phyloP scores from a whole-genome alignment of 2,113 vertebrate species.

The Falcunculus frontatus region DNA sequence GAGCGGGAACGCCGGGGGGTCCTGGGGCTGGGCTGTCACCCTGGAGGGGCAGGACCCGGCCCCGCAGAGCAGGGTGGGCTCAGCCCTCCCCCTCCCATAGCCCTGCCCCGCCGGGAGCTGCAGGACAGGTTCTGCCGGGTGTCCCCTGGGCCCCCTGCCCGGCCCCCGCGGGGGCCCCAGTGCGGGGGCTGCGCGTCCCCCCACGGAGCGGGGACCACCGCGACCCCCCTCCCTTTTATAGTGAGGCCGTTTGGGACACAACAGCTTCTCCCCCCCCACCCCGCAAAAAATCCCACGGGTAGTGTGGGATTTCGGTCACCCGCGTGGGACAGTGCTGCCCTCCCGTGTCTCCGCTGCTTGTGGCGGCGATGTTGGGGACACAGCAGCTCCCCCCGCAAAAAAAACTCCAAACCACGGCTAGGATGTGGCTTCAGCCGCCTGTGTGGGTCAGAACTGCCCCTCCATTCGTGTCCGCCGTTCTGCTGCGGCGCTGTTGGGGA shows the following conservation, averaged over 20 bases:
- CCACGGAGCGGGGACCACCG: not conserved
- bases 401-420: not conserved
- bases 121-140: conserved; percentile 12
- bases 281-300: not conserved
- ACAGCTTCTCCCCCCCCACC: not conserved
- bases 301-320: not conserved
- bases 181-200: not conserved
- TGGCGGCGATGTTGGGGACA: not conserved
- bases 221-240: fast-evolving
- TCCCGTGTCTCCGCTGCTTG: not conserved
- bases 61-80: not conserved
- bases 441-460: not conserved
- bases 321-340: not conserved
- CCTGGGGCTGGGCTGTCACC: not conserved
- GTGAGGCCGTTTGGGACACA: not conserved
- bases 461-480: not conserved
- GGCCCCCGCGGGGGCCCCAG: not conserved
- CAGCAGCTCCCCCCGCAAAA: not conserved
- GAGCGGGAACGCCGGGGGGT: fast-evolving
- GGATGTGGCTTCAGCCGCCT: not conserved
- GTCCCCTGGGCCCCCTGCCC: not conserved
- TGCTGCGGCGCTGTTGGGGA: not conserved
- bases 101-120: not conserved
- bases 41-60: not conserved
- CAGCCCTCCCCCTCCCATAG: not conserved